Evolutionary conservation across 2,113 vertebrate genomes (phyloP).

Genomic region (Otolemur garnettii): DNA sequence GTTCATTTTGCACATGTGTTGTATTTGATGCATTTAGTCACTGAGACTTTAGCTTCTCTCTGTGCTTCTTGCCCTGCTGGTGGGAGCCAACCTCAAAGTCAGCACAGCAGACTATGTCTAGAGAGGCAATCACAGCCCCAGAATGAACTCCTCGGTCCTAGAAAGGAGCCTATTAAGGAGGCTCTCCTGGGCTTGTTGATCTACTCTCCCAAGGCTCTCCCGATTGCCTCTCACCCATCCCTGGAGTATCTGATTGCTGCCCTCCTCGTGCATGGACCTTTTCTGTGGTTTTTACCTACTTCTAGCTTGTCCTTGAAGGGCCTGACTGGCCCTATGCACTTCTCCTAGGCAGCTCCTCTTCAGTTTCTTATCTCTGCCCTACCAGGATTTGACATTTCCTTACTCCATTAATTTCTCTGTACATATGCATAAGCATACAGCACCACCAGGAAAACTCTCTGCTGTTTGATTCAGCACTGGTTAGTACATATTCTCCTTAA

Average conservation of each 20-base stretch:
- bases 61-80: neutral
- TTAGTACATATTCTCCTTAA: neutral
- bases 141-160: neutral
- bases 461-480: neutral
- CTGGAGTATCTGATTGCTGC: slow-evolving; percentile 50
- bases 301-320: neutral
- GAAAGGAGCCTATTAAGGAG: neutral
- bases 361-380: slow-evolving; percentile 42
- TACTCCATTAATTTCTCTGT: neutral
- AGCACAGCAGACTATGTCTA: neutral
- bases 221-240: slow-evolving; percentile 48
- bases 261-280: neutral
- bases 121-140: slow-evolving; percentile 10
- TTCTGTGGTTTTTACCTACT: neutral
- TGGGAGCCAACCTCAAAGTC: neutral
- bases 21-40: slow-evolving; percentile 2
- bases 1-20: neutral
- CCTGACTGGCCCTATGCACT: neutral
- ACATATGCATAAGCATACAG: neutral
- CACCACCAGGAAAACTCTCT: neutral
- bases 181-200: neutral
- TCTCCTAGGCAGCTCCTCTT: neutral
- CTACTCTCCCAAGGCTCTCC: neutral
- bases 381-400: neutral
- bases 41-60: neutral